Base-by-base conservation (phyloP, 2,888 invertebrate genomes). In the Pyrrhia umbra region DNA sequence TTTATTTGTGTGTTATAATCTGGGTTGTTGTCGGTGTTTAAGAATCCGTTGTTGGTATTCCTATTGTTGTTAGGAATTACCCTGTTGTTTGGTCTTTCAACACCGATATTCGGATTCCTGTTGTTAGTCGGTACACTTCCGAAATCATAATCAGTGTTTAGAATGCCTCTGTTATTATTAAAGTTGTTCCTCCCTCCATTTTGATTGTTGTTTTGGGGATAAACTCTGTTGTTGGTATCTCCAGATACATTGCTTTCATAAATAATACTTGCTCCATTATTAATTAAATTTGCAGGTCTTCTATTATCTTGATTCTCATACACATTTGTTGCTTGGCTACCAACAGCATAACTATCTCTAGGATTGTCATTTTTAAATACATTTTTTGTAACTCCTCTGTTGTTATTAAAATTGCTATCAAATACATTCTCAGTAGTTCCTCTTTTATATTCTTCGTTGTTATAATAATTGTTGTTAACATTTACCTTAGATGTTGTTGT, bases 331-430 rank as follows among this genome's bases (percentile, higher is more conserved):
- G 49, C 30, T 20, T 46, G 49, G n/a, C 45, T 66, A 16, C 57
- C 52, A 0, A 5, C n/a, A 8, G 23, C 13, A n/a, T 47, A 56
- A 2, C 13, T 49, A 0, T 65, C 50, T 65, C 40, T 27, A 2
- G 9, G 8, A 25, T 65, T 60, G 0, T 37, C 43, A 18, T 43
- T 63, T 15, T 51, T 49, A 8, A 49, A 68, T 0, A 58, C 18
- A 30, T 62, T 76, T 10, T 76, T 70, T 5, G 67, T 68, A 0
- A 52, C 58, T 0, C 69, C 70, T 15, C 52, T 45, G 0, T 21
- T 23, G 0, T 1, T 10, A 23, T 57, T 63, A 9, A 52, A 47
- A 30, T 63, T 63, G 18, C n/a, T 65, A 0, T 6, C 10, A 0
- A 59, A 65, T 20, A 49, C 37, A 25, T 67, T 72, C 0, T 61